Percentiles rank a stretch among this genome's conserved stretches.
These are phyloP conservation scores for Vollenhovia emeryi DNA, from an alignment of 1,140 invertebrate genomes.

Conservation along the genomic window DNA sequence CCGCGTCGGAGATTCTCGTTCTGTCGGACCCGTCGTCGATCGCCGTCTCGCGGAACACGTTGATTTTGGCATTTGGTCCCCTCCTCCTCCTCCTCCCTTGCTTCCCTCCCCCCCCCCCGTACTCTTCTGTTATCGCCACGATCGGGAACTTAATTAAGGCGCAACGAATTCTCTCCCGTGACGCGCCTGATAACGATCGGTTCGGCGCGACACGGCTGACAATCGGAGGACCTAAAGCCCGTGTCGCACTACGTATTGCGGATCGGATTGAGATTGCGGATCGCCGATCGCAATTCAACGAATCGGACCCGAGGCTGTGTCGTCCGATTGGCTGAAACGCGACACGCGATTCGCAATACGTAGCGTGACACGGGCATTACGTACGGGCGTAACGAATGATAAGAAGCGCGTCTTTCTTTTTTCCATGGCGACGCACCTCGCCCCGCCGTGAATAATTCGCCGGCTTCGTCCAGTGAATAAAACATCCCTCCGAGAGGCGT, in stretches of 20 bases:
- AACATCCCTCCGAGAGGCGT: neutral
- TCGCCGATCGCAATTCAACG: no score
- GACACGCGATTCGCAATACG: no score
- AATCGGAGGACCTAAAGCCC: neutral
- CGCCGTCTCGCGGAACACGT: neutral
- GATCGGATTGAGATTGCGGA: no score
- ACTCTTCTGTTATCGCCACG: neutral
- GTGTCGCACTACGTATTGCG: no score
- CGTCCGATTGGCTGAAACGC: no score
- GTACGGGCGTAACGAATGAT: neutral
- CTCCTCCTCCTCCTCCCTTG: no score
- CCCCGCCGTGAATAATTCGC: conserved; percentile 23
- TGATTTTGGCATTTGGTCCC: neutral
- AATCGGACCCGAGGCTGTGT: no score
- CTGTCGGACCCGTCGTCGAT: conserved; percentile 7
- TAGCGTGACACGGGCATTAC: no score
- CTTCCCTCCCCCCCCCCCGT: no score
- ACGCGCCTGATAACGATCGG: neutral
- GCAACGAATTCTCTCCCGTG: neutral
- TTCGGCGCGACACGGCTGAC: neutral
- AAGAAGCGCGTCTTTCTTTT: neutral
- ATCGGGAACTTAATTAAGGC: no score
- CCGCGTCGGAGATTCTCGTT: conserved; percentile 28
- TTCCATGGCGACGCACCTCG: neutral
- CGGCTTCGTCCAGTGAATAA: neutral